Evolutionary conservation across 1,140 invertebrate genomes (phyloP), one percentile per base, ranked within the genome.

Genomic region (Spodoptera litura): DNA sequence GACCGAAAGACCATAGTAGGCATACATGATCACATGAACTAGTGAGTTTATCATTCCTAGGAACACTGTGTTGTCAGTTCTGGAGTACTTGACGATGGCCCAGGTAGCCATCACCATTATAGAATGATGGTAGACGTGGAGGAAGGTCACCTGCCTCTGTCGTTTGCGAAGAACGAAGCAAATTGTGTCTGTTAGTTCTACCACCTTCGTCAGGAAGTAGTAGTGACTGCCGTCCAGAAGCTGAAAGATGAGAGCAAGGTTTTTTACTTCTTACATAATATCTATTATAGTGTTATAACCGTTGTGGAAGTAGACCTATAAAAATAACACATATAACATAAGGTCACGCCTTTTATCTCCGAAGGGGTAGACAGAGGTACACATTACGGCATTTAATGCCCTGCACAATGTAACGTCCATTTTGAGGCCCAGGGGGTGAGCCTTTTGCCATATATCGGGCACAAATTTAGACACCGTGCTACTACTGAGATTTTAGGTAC

Each of bases 111-210:
- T 64, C 75, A 94, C 88, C 95, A 97, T 97, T 81, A 96, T 79
- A 0, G 95, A 91, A 83, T 97, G 97, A 83, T 97, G 97, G 85
- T 97, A 97, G 0, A 97, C 89, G 85, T 98, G 97, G 0, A 98
- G 95, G 84, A 96, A 96, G 0, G 96, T 96, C n/a, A 98, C 83
- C 89, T 97, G 97, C 13, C 95, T 95, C 15, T 96, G 93, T 82
- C 97, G 97, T 85, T 97, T 97, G 13, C 97, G 95, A n/a, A 97
- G 85, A 2, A 98, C 96, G 84, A 98, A 97, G 93, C 98, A 98
- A 12, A 98, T 88, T 79, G 97, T 96, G 70, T 96, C 96, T 8
- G 96, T 77, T 0, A 96, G 59, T 38, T 88, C 87, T 1, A 80
- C 72, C 0, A 85, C 10, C 62, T 88, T 88, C 0, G 82, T 78